A percentile compares a stretch with the other conserved stretches of the same genome.
Evolutionary conservation across 2,113 vertebrate species (phyloP).

Genomic region (Rhipidura dahli): DNA sequence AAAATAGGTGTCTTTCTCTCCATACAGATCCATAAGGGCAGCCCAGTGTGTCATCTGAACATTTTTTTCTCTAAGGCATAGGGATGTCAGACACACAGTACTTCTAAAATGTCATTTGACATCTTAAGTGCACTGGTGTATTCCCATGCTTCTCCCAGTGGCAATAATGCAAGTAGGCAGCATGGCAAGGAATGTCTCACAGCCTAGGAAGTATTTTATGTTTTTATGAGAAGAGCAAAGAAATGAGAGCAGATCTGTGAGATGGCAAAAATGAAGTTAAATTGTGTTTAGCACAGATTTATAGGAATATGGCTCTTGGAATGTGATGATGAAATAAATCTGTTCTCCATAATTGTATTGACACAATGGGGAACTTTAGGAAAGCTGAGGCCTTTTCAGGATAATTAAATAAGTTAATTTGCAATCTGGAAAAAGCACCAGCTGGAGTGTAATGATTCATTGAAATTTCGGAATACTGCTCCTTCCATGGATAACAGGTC

Average conservation of each 20-base stretch:
- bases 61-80: not conserved
- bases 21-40: not conserved
- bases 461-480: constrained; percentile 6
- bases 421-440: constrained; percentile 52
- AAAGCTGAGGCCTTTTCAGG: constrained; percentile 45
- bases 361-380: constrained; percentile 30
- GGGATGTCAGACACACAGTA: not conserved
- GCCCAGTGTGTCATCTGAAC: not conserved
- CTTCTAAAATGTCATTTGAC: not conserved
- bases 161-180: not conserved
- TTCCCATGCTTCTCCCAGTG: not conserved
- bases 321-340: constrained; percentile 44
- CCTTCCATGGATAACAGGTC: constrained; percentile 6
- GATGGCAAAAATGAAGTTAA: not conserved
- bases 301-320: not conserved
- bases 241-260: not conserved
- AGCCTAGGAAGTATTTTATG: not conserved
- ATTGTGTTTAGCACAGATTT: constrained; percentile 8
- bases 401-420: constrained; percentile 65
- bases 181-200: not conserved
- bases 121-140: not conserved
- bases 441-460: constrained; percentile 28
- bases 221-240: not conserved
- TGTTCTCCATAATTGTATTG: constrained; percentile 28
- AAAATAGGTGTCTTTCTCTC: not conserved